phyloP scores from a whole-genome alignment of 2,113 vertebrate genomes.

The Fulmarus glacialis region DNA sequence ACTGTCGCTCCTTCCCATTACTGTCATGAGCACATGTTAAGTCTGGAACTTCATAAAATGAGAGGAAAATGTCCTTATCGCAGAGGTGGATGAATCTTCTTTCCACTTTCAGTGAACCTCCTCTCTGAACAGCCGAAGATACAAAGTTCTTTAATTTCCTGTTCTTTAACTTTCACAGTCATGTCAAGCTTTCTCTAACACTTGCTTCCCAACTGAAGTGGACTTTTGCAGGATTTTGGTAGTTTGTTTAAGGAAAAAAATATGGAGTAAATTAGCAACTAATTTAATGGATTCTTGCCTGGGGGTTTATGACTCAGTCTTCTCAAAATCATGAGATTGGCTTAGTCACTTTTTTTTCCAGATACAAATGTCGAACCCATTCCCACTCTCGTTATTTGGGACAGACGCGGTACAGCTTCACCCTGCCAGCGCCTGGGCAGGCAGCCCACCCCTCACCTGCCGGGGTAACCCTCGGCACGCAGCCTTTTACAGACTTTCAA shows the following conservation, averaged over 20 bases:
- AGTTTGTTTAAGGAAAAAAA: neutral
- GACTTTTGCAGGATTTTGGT: neutral
- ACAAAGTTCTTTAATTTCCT: neutral
- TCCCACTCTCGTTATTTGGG: neutral
- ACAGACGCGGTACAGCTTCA: fast-evolving
- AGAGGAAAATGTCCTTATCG: neutral
- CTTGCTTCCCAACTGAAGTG: neutral
- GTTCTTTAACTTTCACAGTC: neutral
- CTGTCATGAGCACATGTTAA: neutral
- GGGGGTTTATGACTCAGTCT: neutral
- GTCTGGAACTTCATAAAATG: neutral
- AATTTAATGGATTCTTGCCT: neutral
- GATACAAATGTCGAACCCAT: neutral
- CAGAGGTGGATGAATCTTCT: neutral
- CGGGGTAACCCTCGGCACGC: fast-evolving
- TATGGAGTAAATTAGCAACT: neutral
- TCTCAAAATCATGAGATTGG: neutral
- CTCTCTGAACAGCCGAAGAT: neutral
- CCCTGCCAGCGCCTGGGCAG: neutral
- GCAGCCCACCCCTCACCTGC: neutral
- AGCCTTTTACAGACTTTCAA: neutral
- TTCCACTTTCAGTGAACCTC: neutral
- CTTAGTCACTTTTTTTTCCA: neutral
- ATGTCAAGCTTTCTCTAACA: fast-evolving
- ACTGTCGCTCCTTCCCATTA: neutral